Base-by-base conservation (phyloP, 2,113 vertebrate genomes). In the Eclectus roratus region DNA sequence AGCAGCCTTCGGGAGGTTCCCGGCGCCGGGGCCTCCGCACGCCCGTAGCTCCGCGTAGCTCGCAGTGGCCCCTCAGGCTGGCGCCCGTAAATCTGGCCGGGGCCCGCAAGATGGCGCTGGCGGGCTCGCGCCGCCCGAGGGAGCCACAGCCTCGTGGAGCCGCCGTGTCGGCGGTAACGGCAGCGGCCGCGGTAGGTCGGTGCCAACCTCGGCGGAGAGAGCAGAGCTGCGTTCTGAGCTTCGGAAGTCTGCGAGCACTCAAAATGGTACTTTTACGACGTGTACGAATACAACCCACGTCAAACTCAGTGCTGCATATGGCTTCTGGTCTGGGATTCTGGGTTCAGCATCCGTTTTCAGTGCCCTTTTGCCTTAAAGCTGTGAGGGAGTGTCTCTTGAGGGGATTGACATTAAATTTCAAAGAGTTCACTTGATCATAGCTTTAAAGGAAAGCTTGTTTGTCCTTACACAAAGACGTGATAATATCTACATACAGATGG, bases 1-100 rank as follows among this genome's bases (percentile, higher is more conserved):
- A 41, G 11, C 21, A 41, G 44, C 13, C 6, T 39, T 4, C 37
- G 6, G 37, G 7, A 10, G 10, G 4, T 10, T 12, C 14, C 17
- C 4, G n/a, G 18, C 14, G 20, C 12, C 16, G 8, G 13, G 3
- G 18, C 29, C 58, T 8, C 28, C 5, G 6, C 18, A 2, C 4
- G 11, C 10, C 69, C 2, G 20, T 6, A 8, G 21, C 64, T 20
- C 7, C 9, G 41, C 10, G 41, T 16, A 3, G 47, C 6, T 1
- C 9, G 4, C 13, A 5, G 1, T 3, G 11, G 5, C 2, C 33
- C 7, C 4, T 3, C 27, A 0, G 2, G 8, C 2, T 10, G 39
- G 27, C 21, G 18, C 23, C 0, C 7, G 17, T 24, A 14, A 5
- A 1, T 2, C 13, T 5, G 4, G 3, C 2, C 5, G 1, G 2